Evolutionary conservation across 2,797 vertebrate species (phyloP), one percentile per base, ranked within the genome.

Genomic region (Hydrocynus forskahlii): DNA sequence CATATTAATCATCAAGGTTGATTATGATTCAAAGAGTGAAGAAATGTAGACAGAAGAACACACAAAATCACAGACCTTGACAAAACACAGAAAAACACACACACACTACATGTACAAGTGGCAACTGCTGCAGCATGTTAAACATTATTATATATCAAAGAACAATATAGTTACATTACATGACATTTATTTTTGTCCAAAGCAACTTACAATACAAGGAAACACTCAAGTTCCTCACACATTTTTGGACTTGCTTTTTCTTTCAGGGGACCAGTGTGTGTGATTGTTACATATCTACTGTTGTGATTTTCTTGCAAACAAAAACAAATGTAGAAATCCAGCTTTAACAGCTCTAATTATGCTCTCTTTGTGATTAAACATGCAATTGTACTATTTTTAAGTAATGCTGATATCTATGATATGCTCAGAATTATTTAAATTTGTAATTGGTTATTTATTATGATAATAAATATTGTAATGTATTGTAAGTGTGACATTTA

Each of bases 1-100:
- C 63, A 19, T 38, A 66, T 80, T 89, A 83, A 80, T 89, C 43
- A 82, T 81, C 55, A 72, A 71, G 25, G 69, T 79, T 88, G 82
- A 89, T 90, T 89, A 79, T 74, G 82, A 89, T 87, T 86, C 70
- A 80, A 35, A 69, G 19, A 21, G 45, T 25, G 2, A 25, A 71
- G 79, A 67, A 87, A 81, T 6, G 7, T 50, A 75, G 68, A 82
- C 67, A 78, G 66, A n/a, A 55, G 48, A 4, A 69, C 35, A 40
- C 17, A 25, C 13, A 35, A 64, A 57, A 23, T 60, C 25, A 57
- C 12, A 43, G 16, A 29, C n/a, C 43, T 10, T 29, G 45, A 23
- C 12, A 50, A 35, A 59, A 59, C 50, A 45, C 55, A n/a, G 14
- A 38, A 17, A 21, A 12, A 23, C 17, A 43, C 17, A n/a, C 64